Evolutionary conservation across 2,888 invertebrate genomes (phyloP).

Genomic region (Gymnocheta viridis): DNA sequence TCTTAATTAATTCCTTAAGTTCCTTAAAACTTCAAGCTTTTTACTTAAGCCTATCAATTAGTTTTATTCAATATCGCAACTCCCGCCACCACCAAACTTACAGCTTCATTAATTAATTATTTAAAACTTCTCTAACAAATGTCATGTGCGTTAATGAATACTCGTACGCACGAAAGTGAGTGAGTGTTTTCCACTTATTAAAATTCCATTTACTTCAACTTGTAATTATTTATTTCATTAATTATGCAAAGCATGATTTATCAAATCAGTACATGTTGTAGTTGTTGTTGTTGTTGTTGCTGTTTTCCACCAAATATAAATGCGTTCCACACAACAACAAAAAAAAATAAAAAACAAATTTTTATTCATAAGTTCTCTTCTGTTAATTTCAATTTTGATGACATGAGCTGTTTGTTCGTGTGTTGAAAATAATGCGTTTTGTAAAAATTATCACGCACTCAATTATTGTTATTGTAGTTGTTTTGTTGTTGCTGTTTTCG

Average conservation of each 20-base stretch:
- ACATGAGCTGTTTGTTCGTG: not conserved
- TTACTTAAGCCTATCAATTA: not conserved
- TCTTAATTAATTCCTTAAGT: not conserved
- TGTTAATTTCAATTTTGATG: not conserved
- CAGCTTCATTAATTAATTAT: conserved; percentile 13
- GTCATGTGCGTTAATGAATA: not conserved
- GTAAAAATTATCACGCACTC: conserved; percentile 50
- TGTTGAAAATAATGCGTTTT: conserved; percentile 27
- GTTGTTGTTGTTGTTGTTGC: too few species aligned
- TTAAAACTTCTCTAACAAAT: not conserved
- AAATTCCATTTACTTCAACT: conserved; percentile 27
- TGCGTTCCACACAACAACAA: conserved; percentile 43
- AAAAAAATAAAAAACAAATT: too few species aligned
- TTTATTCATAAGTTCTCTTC: not conserved
- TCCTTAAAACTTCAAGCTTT: not conserved
- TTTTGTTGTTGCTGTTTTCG: conserved; percentile 27
- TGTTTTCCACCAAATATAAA: not conserved
- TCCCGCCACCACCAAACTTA: not conserved
- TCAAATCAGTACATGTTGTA: conserved; percentile 41
- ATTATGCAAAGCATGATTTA: conserved; percentile 62
- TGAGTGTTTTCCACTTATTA: conserved; percentile 16
- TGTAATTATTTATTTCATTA: conserved; percentile 57
- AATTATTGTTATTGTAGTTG: conserved; percentile 23
- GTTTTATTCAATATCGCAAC: not conserved
- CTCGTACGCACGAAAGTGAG: not conserved